These are phyloP conservation scores for Xiphias gladius DNA, from an alignment of 2,113 vertebrate species.

Conservation along the genomic window DNA sequence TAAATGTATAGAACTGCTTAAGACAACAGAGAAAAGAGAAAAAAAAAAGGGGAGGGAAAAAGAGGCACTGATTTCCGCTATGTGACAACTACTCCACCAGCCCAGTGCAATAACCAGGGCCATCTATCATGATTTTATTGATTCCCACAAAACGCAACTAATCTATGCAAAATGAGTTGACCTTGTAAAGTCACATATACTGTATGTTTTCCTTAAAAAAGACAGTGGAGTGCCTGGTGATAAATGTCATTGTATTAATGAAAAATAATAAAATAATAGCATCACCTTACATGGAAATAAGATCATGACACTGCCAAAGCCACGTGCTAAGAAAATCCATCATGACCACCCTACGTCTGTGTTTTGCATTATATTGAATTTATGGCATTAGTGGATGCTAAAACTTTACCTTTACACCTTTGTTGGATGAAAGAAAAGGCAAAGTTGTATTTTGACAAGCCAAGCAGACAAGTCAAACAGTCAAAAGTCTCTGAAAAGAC, in stretches of 20 bases:
- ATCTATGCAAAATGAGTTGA: slow-evolving; percentile 44
- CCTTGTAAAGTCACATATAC: slow-evolving; percentile 37
- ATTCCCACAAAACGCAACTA: slow-evolving; percentile 47
- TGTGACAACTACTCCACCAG: slow-evolving; percentile 22
- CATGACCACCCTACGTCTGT: background rate
- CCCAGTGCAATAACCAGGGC: slow-evolving; percentile 34
- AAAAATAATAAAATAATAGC: slow-evolving; percentile 28
- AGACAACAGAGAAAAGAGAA: slow-evolving; percentile 31
- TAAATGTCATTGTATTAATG: slow-evolving; percentile 26
- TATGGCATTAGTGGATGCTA: slow-evolving; percentile 39
- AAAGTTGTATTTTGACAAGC: slow-evolving; percentile 19
- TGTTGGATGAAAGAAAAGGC: background rate
- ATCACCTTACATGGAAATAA: slow-evolving; percentile 23
- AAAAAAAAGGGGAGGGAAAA: background rate
- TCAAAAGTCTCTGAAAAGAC: slow-evolving; percentile 3
- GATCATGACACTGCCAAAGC: background rate
- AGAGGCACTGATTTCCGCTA: background rate
- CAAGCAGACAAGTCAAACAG: slow-evolving; percentile 1
- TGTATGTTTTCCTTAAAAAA: slow-evolving; percentile 35
- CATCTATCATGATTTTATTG: slow-evolving; percentile 63
- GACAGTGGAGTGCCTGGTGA: slow-evolving; percentile 32
- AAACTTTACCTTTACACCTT: slow-evolving; percentile 28
- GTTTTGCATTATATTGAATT: slow-evolving; percentile 24
- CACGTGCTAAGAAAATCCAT: slow-evolving; percentile 1
- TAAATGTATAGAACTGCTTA: slow-evolving; percentile 19